A percentile compares a stretch with the other conserved stretches of the same genome.
Conservation (phyloP, 2,888 invertebrate genomes). For the Microchrysa polita region DNA sequence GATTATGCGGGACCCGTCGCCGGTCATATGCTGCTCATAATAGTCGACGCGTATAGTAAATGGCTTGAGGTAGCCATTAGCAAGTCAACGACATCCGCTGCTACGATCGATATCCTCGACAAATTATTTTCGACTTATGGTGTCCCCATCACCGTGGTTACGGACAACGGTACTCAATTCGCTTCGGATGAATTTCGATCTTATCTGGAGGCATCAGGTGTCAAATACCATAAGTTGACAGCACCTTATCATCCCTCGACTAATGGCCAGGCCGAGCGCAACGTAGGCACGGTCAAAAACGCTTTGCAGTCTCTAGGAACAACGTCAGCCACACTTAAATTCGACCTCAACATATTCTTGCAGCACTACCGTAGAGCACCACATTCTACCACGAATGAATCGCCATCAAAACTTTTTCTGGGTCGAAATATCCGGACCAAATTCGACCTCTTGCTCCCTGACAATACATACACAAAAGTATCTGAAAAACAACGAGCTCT, state of each 20-base stretch:
- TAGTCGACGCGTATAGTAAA: no score
- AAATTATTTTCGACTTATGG: constrained; percentile 47
- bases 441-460: constrained; percentile 45
- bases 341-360: constrained; percentile 38
- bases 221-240: constrained; percentile 43
- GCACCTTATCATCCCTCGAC: constrained; percentile 45
- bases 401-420: constrained; percentile 52
- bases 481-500: neutral
- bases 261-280: constrained; percentile 51
- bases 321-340: neutral
- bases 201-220: constrained; percentile 39
- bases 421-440: constrained; percentile 49
- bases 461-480: neutral
- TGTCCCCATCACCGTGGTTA: constrained; percentile 43
- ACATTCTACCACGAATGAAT: constrained; percentile 45
- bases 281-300: constrained; percentile 22
- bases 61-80: no score
- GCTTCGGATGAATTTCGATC: constrained; percentile 39
- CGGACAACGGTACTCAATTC: constrained; percentile 48
- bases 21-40: no score
- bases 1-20: neutral
- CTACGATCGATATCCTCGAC: constrained; percentile 41
- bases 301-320: no score
- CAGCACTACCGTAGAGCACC: constrained; percentile 50
- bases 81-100: neutral